These are phyloP conservation scores for Hirtodrosophila duncani DNA, from an alignment of 2,888 invertebrate species.

Conservation along the genomic window DNA sequence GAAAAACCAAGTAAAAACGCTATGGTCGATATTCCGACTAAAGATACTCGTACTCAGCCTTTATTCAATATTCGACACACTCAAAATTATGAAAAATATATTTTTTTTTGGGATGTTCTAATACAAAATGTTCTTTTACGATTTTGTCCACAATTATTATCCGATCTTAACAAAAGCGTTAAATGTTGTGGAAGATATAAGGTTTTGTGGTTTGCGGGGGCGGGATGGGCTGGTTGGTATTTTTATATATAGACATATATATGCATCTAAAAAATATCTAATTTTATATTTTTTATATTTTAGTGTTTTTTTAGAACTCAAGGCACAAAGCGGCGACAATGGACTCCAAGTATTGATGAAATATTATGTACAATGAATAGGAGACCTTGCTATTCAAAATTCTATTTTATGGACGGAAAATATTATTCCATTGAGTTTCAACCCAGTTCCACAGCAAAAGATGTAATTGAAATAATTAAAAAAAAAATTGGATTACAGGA, in stretches of 20 bases:
- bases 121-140: too few species aligned
- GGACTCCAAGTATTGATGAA: conserved; percentile 95
- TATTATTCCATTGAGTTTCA: conserved; percentile 97
- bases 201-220: too few species aligned
- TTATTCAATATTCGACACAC: too few species aligned
- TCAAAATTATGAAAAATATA: too few species aligned
- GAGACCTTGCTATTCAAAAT: conserved; percentile 92
- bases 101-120: too few species aligned
- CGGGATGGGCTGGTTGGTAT: too few species aligned
- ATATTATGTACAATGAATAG: conserved; percentile 94
- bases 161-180: too few species aligned
- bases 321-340: conserved; percentile 88
- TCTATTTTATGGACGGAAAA: conserved; percentile 95
- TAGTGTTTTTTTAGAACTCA: conserved; percentile 85
- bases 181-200: too few species aligned
- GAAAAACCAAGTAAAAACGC: too few species aligned
- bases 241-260: not conserved
- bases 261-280: not conserved
- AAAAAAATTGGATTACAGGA: conserved; percentile 88
- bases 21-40: too few species aligned
- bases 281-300: conserved; percentile 18
- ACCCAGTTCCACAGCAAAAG: conserved; percentile 93
- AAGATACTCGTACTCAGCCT: too few species aligned
- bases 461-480: conserved; percentile 91
- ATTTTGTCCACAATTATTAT: too few species aligned